Evolutionary conservation across 2,888 invertebrate species (phyloP).

Genomic region (Idaea aversata): DNA sequence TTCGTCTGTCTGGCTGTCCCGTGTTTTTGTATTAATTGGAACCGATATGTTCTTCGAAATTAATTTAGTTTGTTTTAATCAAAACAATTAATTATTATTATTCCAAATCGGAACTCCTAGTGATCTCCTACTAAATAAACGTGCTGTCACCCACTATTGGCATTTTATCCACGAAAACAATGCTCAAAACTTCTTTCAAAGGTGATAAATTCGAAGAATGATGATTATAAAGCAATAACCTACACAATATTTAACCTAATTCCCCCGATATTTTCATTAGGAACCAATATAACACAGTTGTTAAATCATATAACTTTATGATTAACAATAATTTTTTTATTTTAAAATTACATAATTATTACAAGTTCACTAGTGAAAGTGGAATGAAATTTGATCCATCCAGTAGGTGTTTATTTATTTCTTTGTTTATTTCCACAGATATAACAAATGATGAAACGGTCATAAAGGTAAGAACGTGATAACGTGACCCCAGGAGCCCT

Average conservation of each 20-base stretch:
- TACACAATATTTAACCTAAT: neutral
- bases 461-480: neutral
- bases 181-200: no score
- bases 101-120: no score
- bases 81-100: no score
- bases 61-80: no score
- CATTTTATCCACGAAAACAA: no score
- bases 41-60: no score
- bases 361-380: neutral
- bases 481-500: no score
- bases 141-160: no score
- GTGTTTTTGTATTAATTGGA: no score
- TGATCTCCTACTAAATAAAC: no score
- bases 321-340: neutral
- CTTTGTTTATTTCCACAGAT: neutral
- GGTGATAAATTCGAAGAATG: neutral
- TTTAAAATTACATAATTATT: constrained; percentile 4
- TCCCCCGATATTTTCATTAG: neutral
- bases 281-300: neutral
- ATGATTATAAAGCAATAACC: neutral
- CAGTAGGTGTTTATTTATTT: neutral
- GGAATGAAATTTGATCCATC: constrained; percentile 14
- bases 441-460: neutral
- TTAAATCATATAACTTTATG: neutral
- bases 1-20: no score